Evolutionary conservation across 2,888 invertebrate genomes (phyloP), one percentile per base, ranked within the genome.

Genomic region (Caenorhabditis sp.): DNA sequence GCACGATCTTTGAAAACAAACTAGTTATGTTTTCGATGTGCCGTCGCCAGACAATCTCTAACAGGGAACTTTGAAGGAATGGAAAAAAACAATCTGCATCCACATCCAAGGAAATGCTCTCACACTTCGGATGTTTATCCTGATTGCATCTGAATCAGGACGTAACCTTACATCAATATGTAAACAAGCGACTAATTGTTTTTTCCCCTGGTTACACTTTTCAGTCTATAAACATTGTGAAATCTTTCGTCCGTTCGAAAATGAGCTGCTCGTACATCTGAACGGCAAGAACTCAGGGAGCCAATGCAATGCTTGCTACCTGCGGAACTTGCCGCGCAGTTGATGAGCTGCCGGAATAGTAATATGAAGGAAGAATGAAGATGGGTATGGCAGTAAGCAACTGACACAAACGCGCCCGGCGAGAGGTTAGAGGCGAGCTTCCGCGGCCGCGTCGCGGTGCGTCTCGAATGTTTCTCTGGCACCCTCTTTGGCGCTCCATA

Each of bases 281-380:
- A 52, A 58, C 68, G 58, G 58, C 68, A 58, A 35, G 20, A 53
- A 68, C 50, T 68, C 68, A 68, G 68, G 68, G 68, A 68, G 58
- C 68, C 41, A 41, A 43, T 43, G 1, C n/a, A 1, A 7, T 52
- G 58, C 24, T 43, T 43, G 68, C 58, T 68, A 35, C 68, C 68
- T 68, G 58, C 17, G 35, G 68, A 41, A 45, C 20, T 43, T 58
- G 58, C 50, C 68, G 68, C 45, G 41, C 24, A 39, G 35, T 53
- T 35, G 53, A 13, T 32, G 41, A 26, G 43, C 48, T 39, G 9
- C 17, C 9, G 27, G n/a, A 24, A 46, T n/a, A 55, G 46, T 59
- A 45, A 32, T 15, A 20, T 24, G 35, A 35, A 11, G 35, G 37
- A 46, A 20, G 41, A 32, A 41, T 46, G 15, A 13, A 32, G 45